Base-by-base conservation (phyloP, 1,140 invertebrate genomes). In the Kradibia gibbosae region DNA sequence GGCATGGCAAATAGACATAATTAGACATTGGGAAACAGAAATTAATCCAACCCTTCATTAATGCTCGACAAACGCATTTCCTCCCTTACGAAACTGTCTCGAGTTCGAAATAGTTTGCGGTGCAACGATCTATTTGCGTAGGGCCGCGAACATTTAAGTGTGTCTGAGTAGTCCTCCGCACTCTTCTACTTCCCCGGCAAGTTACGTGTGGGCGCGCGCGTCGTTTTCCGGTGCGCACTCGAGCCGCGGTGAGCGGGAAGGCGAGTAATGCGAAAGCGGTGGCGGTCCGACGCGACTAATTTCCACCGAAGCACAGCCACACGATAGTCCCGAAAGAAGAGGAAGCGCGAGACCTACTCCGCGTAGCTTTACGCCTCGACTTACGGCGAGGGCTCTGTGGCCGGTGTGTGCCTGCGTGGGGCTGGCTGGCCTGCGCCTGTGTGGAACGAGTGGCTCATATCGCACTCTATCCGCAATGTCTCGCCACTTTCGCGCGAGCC, bases 221-320 rank as follows among this genome's bases (percentile, higher is more conserved):
- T 25, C 57, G 39, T 53, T 45, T 67, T 57, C 13, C 31, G 1
- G 25, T 55, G 62, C 28, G 17, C 57, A 55, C 50, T 55, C 25
- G 70, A 65, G 76, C 57, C 22, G 28, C 39, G 25, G 45, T 57
- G 45, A 73, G n/a, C 39, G 55, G 28, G 60, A 71, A 71, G 72
- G 57, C 73, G 78, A 80, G 50, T 81, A 71, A 83, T 80, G 78
- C 67, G 45, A 17, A 39, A 8, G 42, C 1, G 28, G 42, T 8
- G n/a, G 17, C n/a, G 50, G 25, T 48, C 72, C 78, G 28, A 83
- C 75, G 70, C 60, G 71, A 75, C 83, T 83, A 83, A 83, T 83
- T 82, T 76, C 60, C 75, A 78, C 73, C 57, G 74, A 74, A 83
- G 78, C 75, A 65, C 57, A 72, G n/a, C 75, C 74, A 50, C 78